A percentile compares a stretch with the other conserved stretches of the same genome.
Evolutionary conservation across 2,113 vertebrate genomes (phyloP).

Genomic region (Austrofundulus limnaeus): DNA sequence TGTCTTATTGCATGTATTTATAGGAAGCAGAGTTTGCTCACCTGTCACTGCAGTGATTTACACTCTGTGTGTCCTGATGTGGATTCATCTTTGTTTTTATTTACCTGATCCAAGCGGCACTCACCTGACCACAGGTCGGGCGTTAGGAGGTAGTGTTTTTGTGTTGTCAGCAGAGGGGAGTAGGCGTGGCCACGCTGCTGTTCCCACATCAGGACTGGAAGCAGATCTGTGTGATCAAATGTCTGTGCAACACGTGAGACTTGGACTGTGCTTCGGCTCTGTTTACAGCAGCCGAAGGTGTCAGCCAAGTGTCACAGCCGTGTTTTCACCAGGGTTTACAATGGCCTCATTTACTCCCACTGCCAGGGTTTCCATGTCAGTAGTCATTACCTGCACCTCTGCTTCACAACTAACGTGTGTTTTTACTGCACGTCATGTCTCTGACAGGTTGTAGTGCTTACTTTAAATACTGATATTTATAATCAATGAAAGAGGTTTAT

Average conservation of each 20-base stretch:
- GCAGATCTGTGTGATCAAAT: conserved; percentile 14
- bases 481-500: not conserved
- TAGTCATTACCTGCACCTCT: conserved; percentile 40
- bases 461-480: not conserved
- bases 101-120: conserved; percentile 18
- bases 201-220: conserved; percentile 58
- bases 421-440: conserved; percentile 30
- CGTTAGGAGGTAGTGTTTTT: too few species aligned
- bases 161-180: not conserved
- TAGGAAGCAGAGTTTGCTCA: conserved; percentile 30
- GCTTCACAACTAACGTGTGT: conserved; percentile 28
- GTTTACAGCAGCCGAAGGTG: conserved; percentile 72
- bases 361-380: conserved; percentile 60
- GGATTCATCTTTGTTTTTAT: conserved; percentile 25
- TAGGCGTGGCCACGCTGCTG: too few species aligned
- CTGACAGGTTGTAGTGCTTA: not conserved
- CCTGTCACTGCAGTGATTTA: conserved; percentile 71
- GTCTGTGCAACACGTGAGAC: conserved; percentile 50
- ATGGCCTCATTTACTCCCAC: conserved; percentile 56
- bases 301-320: conserved; percentile 68
- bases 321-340: conserved; percentile 35
- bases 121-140: too few species aligned
- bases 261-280: conserved; percentile 51
- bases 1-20: conserved; percentile 1
- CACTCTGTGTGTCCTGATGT: conserved; percentile 52